Conservation (phyloP, 1,140 invertebrate genomes). For the Saccostrea cuccullata region DNA sequence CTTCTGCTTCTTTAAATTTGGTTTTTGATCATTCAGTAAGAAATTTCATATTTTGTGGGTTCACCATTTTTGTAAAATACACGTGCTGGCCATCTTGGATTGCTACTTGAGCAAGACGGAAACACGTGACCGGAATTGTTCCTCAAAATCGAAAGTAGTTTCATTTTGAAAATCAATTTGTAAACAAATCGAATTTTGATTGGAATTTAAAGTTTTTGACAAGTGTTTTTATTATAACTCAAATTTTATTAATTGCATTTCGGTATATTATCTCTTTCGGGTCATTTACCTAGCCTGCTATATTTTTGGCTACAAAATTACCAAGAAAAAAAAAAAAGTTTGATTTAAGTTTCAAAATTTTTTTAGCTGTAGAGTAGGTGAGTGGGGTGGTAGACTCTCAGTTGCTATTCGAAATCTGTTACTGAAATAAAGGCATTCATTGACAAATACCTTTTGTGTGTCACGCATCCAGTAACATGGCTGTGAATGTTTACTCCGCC, state of each 20-base stretch:
- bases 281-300: not conserved
- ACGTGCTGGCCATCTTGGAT: too few species aligned
- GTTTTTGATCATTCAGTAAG: too few species aligned
- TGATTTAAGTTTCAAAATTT: not conserved
- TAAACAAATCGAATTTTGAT: too few species aligned
- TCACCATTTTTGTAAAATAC: too few species aligned
- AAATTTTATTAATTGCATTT: not conserved
- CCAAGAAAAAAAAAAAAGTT: too few species aligned
- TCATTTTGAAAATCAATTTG: not conserved
- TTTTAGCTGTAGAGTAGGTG: not conserved
- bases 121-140: too few species aligned
- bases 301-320: not conserved
- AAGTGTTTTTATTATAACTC: not conserved
- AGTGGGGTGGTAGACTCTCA: conserved; percentile 6
- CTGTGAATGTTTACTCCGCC: not conserved
- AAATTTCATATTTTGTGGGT: too few species aligned
- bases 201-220: too few species aligned
- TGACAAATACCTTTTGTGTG: not conserved
- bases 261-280: not conserved
- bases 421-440: not conserved
- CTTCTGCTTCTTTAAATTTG: too few species aligned
- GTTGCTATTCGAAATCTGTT: not conserved
- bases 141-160: not conserved
- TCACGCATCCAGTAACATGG: not conserved
- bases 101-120: too few species aligned